phyloP scores from a whole-genome alignment of 2,888 invertebrate species.

The Apantesis nais region DNA sequence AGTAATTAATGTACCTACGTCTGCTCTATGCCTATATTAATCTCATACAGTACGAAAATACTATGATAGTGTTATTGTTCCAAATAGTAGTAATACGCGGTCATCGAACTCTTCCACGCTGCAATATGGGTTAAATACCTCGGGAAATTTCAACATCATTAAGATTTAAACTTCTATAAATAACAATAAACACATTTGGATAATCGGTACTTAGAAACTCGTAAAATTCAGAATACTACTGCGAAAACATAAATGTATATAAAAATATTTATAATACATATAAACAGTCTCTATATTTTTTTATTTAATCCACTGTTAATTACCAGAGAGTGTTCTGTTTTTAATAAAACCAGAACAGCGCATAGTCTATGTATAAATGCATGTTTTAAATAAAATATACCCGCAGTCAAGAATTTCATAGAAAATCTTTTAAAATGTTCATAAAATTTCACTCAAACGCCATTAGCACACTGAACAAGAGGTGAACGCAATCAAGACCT shows the following conservation, averaged over 20 bases:
- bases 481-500: not conserved
- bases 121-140: slow-evolving; percentile 1
- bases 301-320: not conserved
- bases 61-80: slow-evolving; percentile 16
- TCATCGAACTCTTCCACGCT: slow-evolving; percentile 7
- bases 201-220: not conserved
- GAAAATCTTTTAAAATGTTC: not conserved
- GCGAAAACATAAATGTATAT: not conserved
- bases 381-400: not conserved
- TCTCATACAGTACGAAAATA: not conserved
- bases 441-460: not conserved
- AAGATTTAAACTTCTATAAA: slow-evolving; percentile 30
- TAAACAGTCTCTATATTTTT: not conserved
- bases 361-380: not conserved
- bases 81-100: slow-evolving; percentile 11
- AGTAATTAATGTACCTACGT: not conserved
- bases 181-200: slow-evolving; percentile 27
- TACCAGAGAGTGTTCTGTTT: not conserved
- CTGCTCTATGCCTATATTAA: not conserved
- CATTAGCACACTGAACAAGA: not conserved
- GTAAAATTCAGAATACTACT: not conserved
- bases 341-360: not conserved
- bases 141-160: not conserved
- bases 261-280: not conserved
- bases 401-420: not conserved